Conservation (phyloP, 2,113 vertebrate species). For the Nothocercus julius region DNA sequence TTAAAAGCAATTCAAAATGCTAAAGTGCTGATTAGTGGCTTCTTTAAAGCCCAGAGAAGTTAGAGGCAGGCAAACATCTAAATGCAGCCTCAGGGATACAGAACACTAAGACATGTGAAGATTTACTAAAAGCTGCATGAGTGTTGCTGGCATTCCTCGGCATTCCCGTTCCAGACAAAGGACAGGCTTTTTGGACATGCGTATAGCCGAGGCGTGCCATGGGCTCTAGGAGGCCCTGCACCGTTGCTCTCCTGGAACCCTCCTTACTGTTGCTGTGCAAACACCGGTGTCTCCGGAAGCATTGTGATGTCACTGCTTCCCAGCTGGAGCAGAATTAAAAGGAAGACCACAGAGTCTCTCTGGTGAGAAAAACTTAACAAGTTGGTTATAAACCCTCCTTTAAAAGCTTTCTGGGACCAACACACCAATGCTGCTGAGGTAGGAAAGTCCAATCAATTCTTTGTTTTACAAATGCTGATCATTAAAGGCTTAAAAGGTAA, state of each 20-base stretch:
- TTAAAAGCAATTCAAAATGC: neutral
- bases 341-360: constrained; percentile 54
- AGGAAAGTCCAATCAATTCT: neutral
- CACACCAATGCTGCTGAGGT: constrained; percentile 30
- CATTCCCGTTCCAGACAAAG: neutral
- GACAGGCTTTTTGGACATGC: neutral
- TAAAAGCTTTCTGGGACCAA: constrained; percentile 30
- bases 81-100: constrained; percentile 5
- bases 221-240: neutral
- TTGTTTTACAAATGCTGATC: neutral
- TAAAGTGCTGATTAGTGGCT: neutral
- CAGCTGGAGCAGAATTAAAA: constrained; percentile 5
- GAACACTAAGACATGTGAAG: neutral
- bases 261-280: constrained; percentile 26
- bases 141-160: neutral
- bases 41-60: neutral
- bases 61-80: neutral
- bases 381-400: constrained; percentile 16
- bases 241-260: too few relatives aligned
- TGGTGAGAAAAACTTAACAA: constrained; percentile 33
- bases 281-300: constrained; percentile 23
- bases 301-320: constrained; percentile 72
- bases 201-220: neutral
- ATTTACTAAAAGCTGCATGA: neutral
- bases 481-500: neutral